Evolutionary conservation across 2,113 vertebrate genomes (phyloP), one percentile per base, ranked within the genome.

Genomic region (Sigmodon hispidus): DNA sequence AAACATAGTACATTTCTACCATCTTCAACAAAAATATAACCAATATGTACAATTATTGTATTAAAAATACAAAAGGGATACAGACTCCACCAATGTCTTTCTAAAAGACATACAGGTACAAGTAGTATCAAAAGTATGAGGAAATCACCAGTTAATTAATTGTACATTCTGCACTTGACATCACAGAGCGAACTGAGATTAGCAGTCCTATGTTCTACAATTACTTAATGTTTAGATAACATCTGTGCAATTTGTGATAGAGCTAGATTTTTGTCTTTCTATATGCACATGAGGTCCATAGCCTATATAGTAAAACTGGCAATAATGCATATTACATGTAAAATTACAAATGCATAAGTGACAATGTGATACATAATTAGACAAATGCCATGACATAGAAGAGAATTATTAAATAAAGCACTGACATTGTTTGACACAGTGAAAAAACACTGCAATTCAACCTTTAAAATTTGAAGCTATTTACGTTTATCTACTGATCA

Each of bases 21-120:
- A 99, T 99, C 98, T 99, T 99, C 99, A 99, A 99, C 99, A 99
- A 99, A 99, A 99, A 99, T 99, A 99, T 99, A 99, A 99, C 99
- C 99, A 99, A 99, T 99, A 99, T 99, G 99, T 99, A 99, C 99
- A 99, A 99, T 99, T 99, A 99, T 99, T 99, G 99, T 99, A 99
- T 99, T 99, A 99, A 99, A 99, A 99, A 99, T 99, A 99, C 99
- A 99, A 99, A 99, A 99, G 99, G 98, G 99, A 99, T 99, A 99
- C 99, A 97, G 99, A 99, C 99, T 99, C 99, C 99, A 99, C 99
- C 99, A 98, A 99, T 99, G 99, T 99, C 99, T 99, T 99, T 99
- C 99, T 99, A 99, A 99, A 99, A 99, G 99, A 99, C 99, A 99
- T 99, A 99, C 99, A 99, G 99, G 99, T 99, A 99, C 98, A 99